Base-by-base conservation (phyloP, 2,888 invertebrate genomes). In the Marronus borbonicus region DNA sequence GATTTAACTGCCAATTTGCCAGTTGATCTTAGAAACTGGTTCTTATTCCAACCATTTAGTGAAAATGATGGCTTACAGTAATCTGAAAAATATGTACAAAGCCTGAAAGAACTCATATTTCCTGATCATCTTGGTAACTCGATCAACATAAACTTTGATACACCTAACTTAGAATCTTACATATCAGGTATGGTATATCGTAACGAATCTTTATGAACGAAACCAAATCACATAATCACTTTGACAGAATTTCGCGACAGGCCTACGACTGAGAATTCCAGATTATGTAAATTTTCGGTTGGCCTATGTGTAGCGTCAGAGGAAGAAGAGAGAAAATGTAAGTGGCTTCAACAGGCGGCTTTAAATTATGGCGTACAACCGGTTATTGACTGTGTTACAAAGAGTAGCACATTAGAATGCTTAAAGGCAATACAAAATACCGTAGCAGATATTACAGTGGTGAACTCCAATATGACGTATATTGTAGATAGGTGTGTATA, bases 301-400 rank as follows among this genome's bases (percentile, higher is more conserved):
- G 90, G 90, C 76, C 93, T 93, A 93, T 94, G 94, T 85, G 92
- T 93, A 0, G 84, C 89, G 5, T 90, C 90, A 2, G 79, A 86
- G 0, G 82, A 83, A 0, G 93, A 94, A 83, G 89, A 89, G 12
- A 83, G 85, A 66, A 94, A 94, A 86, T 94, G 94, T 83, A 82
- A 85, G 24, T 93, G 93, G 92, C 84, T 93, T 0, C 87, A 91
- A 0, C 87, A 89, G 17, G 91, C 92, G 0, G 90, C 92, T 0
- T 85, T 90, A 80, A 88, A 89, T 28, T 88, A 91, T 17, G 94
- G 93, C 1, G 87, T 93, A 17, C 89, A 91, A 82, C 93, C 94
- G 0, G 81, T 88, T 0, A 87, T 94, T 60, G 84, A 90, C 20
- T 93, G 93, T 85, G 88, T 89, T 3, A 88, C 89, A 80, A 87